These are phyloP conservation scores for Oostethus manadensis DNA, from an alignment of 2,113 vertebrate species.

Conservation along the genomic window DNA sequence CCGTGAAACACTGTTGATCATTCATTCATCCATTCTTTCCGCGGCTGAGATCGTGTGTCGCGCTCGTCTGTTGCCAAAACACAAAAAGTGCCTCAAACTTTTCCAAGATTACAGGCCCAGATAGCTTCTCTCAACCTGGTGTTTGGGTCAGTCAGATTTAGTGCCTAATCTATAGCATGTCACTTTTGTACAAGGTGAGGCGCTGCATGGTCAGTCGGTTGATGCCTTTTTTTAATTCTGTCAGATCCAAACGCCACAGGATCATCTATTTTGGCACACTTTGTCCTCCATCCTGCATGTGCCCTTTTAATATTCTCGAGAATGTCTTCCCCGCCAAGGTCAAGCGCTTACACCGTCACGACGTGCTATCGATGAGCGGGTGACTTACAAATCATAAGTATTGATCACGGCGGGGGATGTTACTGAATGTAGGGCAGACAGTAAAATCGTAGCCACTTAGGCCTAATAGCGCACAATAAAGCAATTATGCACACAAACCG, in stretches of 20 bases:
- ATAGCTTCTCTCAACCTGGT: constrained; percentile 60
- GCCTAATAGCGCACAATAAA: constrained; percentile 92
- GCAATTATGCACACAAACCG: constrained; percentile 86
- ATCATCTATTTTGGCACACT: constrained; percentile 17
- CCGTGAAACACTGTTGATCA: constrained; percentile 59
- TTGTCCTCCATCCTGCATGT: constrained; percentile 45
- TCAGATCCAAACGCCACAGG: too few species aligned
- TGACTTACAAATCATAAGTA: constrained; percentile 89
- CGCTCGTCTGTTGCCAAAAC: constrained; percentile 72
- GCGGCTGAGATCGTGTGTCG: constrained; percentile 60
- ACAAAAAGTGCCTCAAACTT: constrained; percentile 55
- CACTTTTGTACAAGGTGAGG: not conserved
- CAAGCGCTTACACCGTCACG: constrained; percentile 74
- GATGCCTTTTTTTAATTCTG: too few species aligned
- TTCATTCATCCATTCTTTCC: constrained; percentile 38
- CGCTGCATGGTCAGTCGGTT: not conserved
- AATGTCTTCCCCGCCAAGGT: constrained; percentile 79
- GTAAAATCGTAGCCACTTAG: constrained; percentile 92
- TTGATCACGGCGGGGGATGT: constrained; percentile 83
- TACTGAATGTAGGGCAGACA: constrained; percentile 82
- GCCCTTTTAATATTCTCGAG: constrained; percentile 69
- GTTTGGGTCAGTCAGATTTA: constrained; percentile 59
- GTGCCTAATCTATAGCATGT: constrained; percentile 46
- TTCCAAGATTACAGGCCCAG: constrained; percentile 60
- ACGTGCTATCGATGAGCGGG: constrained; percentile 77